Evolutionary conservation across 2,113 vertebrate genomes (phyloP), one percentile per base, ranked within the genome.

Genomic region (Dipodomys stephensi): DNA sequence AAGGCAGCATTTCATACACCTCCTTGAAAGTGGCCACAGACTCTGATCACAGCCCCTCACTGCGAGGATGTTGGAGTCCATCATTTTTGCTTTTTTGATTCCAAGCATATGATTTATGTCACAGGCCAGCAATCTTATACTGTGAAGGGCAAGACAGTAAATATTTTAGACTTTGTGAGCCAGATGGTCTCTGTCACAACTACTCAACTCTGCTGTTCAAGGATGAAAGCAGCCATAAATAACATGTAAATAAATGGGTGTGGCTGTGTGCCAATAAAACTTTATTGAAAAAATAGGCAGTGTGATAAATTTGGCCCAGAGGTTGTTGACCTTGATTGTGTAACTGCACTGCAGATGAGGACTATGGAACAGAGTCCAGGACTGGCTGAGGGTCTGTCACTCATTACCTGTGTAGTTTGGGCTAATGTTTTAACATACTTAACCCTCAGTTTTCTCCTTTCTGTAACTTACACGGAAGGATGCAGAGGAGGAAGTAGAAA

Each of bases 21-120:
- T 94, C 80, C 83, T 67, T 79, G 73, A 84, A 90, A 67, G 39
- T 39, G 69, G 22, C 39, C 71, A 44, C 88, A 87, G 82, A 91
- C 20, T 74, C 46, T 65, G 28, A 80, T 77, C 80, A 83, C 32
- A 65, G 32, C 30, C 92, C 39, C 53, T 91, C 27, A 23, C 57
- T 79, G 20, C 88, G 23, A 71, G 81, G 6, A 78, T 78, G 39
- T 73, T 82, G 16, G 49, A 81, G 89, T 76, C 57, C 78, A 82
- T 74, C 7, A 44, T 46, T 71, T 87, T 60, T 81, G 28, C 0
- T 68, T 9, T 90, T 90, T 91, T 87, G 62, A 91, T 89, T 90
- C 27, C 32, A 86, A 73, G 64, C 53, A 18, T 81, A 46, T 39
- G 32, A 87, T 77, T 73, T 91, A 81, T 30, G 19, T 77, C 28